A percentile compares a stretch with the other conserved stretches of the same genome.
These are phyloP conservation scores for Drosophila takahashii DNA, from an alignment of 1,140 invertebrate genomes.

Conservation along the genomic window DNA sequence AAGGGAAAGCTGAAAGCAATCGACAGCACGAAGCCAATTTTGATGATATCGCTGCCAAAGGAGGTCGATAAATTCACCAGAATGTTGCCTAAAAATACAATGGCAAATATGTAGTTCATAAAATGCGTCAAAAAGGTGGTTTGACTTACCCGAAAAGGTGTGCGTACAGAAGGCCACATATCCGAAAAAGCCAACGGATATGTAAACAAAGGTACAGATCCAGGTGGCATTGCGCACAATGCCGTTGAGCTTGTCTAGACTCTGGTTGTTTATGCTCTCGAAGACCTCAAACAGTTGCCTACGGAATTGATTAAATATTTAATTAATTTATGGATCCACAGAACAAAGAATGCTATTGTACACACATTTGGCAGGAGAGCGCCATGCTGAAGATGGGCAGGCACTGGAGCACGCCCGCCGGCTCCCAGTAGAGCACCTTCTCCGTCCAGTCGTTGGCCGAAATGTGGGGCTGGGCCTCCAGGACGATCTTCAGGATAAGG, in stretches of 20 bases:
- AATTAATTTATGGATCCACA: not conserved
- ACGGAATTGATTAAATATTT: conserved; percentile 33
- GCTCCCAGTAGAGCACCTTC: conserved; percentile 93
- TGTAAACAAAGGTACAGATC: conserved; percentile 95
- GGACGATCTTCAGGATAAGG: conserved; percentile 94
- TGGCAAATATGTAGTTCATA: not conserved
- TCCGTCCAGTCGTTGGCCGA: conserved; percentile 90
- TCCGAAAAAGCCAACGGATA: conserved; percentile 96
- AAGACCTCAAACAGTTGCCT: conserved; percentile 98
- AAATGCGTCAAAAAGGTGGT: not conserved
- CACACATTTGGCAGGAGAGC: conserved; percentile 96
- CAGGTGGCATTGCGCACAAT: conserved; percentile 95
- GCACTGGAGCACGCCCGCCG: conserved; percentile 93
- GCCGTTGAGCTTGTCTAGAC: conserved; percentile 94
- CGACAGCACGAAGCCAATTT: conserved; percentile 97
- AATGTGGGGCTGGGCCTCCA: conserved; percentile 91
- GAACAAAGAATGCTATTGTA: conserved; percentile 23
- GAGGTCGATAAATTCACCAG: conserved; percentile 93
- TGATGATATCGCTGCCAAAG: conserved; percentile 93
- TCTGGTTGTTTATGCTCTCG: conserved; percentile 94
- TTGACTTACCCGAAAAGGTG: conserved; percentile 91
- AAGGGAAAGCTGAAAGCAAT: conserved; percentile 98
- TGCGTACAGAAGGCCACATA: conserved; percentile 96
- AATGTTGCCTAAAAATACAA: conserved; percentile 91
- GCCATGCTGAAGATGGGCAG: conserved; percentile 98